Evolutionary conservation across 2,888 invertebrate species (phyloP).

Genomic region (Eristalis pertinax): DNA sequence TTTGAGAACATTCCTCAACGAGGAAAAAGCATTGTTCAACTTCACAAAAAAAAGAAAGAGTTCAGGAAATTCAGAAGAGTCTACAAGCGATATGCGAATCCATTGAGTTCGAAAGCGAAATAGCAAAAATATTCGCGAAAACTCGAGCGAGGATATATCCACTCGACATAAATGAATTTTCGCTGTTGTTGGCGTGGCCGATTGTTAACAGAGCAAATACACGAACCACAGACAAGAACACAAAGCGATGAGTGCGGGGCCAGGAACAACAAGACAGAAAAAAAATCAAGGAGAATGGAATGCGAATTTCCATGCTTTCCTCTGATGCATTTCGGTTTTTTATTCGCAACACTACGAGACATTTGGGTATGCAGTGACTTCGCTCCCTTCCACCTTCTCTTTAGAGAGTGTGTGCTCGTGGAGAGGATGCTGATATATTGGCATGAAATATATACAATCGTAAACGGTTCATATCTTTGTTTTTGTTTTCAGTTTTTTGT

Average conservation of each 20-base stretch:
- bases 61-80: too few species aligned
- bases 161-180: conserved; percentile 51
- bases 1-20: too few species aligned
- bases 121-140: not conserved
- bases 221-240: not conserved
- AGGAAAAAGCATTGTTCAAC: too few species aligned
- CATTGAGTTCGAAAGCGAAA: not conserved
- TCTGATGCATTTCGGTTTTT: not conserved
- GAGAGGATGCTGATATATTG: not conserved
- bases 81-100: too few species aligned
- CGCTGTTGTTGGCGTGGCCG: conserved; percentile 14
- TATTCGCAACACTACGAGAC: not conserved
- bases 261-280: not conserved
- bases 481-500: not conserved
- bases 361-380: not conserved
- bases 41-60: too few species aligned
- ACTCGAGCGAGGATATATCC: conserved; percentile 14
- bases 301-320: not conserved
- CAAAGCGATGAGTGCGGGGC: not conserved
- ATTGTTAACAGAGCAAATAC: conserved; percentile 26
- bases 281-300: not conserved
- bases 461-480: not conserved
- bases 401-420: too few species aligned
- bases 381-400: not conserved
- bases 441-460: not conserved